Base-by-base conservation (phyloP, 23 tunicate genomes). In the Trididemnum miniatum region DNA sequence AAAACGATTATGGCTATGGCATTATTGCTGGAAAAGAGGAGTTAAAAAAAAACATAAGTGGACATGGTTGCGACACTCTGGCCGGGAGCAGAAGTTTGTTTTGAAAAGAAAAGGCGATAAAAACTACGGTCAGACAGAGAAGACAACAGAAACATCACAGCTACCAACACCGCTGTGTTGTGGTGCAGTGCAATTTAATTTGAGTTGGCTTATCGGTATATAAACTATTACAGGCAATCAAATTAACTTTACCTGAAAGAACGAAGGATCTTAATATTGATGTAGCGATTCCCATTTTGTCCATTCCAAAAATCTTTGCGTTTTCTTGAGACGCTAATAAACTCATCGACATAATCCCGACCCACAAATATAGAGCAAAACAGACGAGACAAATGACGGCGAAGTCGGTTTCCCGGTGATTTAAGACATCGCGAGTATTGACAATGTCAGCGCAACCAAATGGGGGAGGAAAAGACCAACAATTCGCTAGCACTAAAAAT, bases 401-500 rank as follows among this genome's bases (percentile, higher is more conserved):
- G 37, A 72, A 83, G 32, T 83, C 87, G 22, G 87, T 83, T 50
- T 82, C 86, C 20, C 59, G 50, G 31, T 34, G 34, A 0, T 27
- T 73, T 23, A 73, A 22, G 0, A 83, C 81, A 22, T 73, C 87
- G 28, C 33, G 29, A 12, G 87, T 32, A 7, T 39, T 31, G 20
- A 28, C 24, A 7, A 51, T 15, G 29, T 83, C 87, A 5, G 65
- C 69, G 52, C 87, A 83, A 30, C 87, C 87, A 31, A 83, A 65
- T 20, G 87, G 87, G n/a, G 87, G 87, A 15, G 87, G 87, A 2
- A 83, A 49, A 20, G 87, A 59, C 39, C 67, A 79, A 51, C 87
- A 83, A 31, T 83, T 65, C 20, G 26, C 31, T 18, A 75, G 1
- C 27, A n/a, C 80, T 75, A 75, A 75, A 75, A 35, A 0, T 22